A percentile compares a stretch with the other conserved stretches of the same genome.
Evolutionary conservation across 2,888 invertebrate species (phyloP).

Genomic region (Odontocolon sp.): DNA sequence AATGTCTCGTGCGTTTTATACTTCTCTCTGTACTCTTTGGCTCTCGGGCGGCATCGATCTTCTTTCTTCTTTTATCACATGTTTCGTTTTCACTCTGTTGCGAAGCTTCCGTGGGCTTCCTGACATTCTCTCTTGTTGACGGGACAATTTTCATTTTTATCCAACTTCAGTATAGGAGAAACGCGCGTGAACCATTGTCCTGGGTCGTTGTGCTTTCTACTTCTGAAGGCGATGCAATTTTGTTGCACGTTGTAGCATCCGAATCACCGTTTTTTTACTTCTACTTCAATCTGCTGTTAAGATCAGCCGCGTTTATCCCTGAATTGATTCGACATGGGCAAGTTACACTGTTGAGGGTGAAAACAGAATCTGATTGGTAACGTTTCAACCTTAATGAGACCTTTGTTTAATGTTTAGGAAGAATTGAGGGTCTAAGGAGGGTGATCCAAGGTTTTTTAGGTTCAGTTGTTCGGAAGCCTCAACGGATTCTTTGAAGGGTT

Average conservation of each 20-base stretch:
- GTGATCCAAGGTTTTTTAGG: no score
- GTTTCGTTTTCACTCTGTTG: constrained; percentile 27
- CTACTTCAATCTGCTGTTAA: no score
- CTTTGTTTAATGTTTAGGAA: no score
- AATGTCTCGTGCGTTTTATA: constrained; percentile 58
- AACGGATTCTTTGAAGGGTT: no score
- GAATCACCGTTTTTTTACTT: neutral
- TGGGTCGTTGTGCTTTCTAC: neutral
- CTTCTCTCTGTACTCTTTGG: constrained; percentile 33
- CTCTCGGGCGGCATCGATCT: constrained; percentile 14
- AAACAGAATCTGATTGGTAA: no score
- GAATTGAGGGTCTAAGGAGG: no score
- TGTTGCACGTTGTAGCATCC: neutral
- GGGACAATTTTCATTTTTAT: constrained; percentile 21
- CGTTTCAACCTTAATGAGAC: no score
- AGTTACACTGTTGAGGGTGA: no score
- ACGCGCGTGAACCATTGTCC: constrained; percentile 17
- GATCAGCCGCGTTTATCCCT: no score
- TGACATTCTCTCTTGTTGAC: constrained; percentile 3
- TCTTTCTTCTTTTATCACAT: constrained; percentile 13
- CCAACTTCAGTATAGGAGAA: neutral
- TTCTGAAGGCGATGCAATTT: neutral
- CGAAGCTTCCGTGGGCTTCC: neutral
- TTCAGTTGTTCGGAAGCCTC: no score
- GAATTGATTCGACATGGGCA: no score